phyloP scores from a whole-genome alignment of 2,888 invertebrate genomes.

The Rotaria macrura region DNA sequence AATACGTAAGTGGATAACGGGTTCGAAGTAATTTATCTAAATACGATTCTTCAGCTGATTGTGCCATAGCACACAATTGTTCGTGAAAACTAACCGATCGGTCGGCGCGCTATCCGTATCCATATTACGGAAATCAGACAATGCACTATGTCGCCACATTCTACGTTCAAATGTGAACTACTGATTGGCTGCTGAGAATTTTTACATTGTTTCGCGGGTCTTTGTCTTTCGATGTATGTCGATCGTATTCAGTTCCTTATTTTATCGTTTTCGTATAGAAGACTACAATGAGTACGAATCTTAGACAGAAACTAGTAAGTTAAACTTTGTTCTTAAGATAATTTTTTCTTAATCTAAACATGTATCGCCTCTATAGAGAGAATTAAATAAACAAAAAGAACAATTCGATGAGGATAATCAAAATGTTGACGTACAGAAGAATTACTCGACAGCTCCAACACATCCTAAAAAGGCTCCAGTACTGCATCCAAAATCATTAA shows the following conservation, averaged over 20 bases:
- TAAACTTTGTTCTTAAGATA: background rate
- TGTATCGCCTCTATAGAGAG: background rate
- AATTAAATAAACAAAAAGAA: slow-evolving; percentile 15
- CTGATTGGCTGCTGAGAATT: background rate
- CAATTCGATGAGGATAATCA: background rate
- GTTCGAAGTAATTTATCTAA: background rate
- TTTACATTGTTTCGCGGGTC: background rate
- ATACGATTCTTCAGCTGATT: background rate
- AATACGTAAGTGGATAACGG: background rate
- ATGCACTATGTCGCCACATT: background rate
- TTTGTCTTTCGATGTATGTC: background rate
- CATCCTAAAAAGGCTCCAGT: background rate
- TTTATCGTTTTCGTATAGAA: background rate
- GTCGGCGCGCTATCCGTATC: no score
- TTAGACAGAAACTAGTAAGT: slow-evolving; percentile 10
- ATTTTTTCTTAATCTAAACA: background rate
- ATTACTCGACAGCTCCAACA: background rate
- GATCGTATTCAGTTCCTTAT: background rate
- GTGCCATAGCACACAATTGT: no score
- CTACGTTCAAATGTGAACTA: background rate
- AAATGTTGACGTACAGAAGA: background rate
- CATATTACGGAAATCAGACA: background rate
- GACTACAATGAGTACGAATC: background rate
- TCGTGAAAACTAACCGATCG: no score
- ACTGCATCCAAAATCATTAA: background rate